Evolutionary conservation across 2,888 invertebrate species (phyloP), one percentile per base, ranked within the genome.

Genomic region (Augochlorella aurata): DNA sequence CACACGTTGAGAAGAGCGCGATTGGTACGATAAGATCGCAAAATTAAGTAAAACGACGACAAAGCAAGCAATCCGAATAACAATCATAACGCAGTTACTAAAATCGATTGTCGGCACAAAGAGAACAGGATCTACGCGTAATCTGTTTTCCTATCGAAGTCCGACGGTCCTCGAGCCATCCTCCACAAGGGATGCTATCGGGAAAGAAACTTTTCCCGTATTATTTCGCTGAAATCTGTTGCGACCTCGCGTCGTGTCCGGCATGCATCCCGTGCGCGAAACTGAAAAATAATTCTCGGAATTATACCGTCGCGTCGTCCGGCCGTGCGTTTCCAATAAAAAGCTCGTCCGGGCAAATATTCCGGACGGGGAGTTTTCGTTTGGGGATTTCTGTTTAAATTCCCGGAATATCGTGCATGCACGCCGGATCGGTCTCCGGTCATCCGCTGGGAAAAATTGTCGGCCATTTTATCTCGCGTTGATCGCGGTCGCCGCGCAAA

Each of bases 371-470:
- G 47, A 5, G 54, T 38, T 78, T 75, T 68, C 76, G 54, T 54
- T 52, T 75, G 52, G 61, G 18, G 61, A 75, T 75, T 78, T 29
- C 65, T 21, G 58, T 73, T 38, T 38, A 38, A 38, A 38, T 38
- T 70, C 21, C n/a, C 65, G 54, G n/a, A 58, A 70, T 70, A 66
- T 14, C 29, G 8, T n/a, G 18, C 78, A 21, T 52, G 1, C 5
- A 21, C 5, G 7, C 14, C 21, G 21, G 44, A 21, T n/a, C 70
- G 45, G 50, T 21, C n/a, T 38, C 29, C 67, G 45, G 45, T 65
- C 67, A 70, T 58, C 66, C 49, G 12, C 16, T 21, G 54, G 38
- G 67, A 29, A 72, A 71, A 80, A 72, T 72, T 45, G 58, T 71
- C 54, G 18, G 44, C 50, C 71, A 66, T 78, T 78, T 54, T 54